A percentile compares a stretch with the other conserved stretches of the same genome.
phyloP scores from a whole-genome alignment of 2,888 invertebrate genomes.

The Phyllotreta cruciferae region DNA sequence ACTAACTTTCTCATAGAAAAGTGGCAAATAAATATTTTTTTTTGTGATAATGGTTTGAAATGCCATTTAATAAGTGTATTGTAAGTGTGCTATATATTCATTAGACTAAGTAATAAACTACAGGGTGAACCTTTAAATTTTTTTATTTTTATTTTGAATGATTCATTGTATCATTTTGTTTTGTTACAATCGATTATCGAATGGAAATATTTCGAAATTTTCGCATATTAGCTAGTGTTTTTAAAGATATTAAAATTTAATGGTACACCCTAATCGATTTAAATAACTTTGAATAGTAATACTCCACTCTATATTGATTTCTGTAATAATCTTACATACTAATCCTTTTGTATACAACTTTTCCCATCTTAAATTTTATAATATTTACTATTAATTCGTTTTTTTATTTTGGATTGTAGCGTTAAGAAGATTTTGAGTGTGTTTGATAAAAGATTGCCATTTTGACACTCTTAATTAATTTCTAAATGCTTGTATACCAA shows the following conservation, averaged over 20 bases:
- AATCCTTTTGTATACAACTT: conserved; percentile 42
- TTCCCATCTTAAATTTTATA: conserved; percentile 39
- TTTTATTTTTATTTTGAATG: neutral
- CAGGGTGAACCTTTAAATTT: conserved; percentile 9
- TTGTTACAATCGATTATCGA: too few species aligned
- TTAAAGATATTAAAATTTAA: conserved; percentile 24
- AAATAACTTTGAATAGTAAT: conserved; percentile 37
- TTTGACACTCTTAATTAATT: conserved; percentile 45
- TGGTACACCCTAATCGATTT: conserved; percentile 12
- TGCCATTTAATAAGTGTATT: conserved; percentile 56
- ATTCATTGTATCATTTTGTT: too few species aligned
- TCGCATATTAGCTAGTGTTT: neutral
- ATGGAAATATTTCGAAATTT: conserved; percentile 1
- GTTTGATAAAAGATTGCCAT: conserved; percentile 46
- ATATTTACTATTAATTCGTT: conserved; percentile 33
- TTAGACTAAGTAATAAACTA: conserved; percentile 42
- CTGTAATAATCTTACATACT: conserved; percentile 39
- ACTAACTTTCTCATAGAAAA: conserved; percentile 35
- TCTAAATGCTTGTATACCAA: conserved; percentile 52
- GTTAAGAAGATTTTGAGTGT: conserved; percentile 41
- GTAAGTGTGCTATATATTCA: conserved; percentile 58
- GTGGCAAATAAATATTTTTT: conserved; percentile 47
- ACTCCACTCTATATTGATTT: conserved; percentile 42
- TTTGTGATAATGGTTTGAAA: conserved; percentile 57
- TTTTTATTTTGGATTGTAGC: conserved; percentile 44